Base-by-base conservation (phyloP, 2,113 vertebrate species). In the Anhinga rufa region DNA sequence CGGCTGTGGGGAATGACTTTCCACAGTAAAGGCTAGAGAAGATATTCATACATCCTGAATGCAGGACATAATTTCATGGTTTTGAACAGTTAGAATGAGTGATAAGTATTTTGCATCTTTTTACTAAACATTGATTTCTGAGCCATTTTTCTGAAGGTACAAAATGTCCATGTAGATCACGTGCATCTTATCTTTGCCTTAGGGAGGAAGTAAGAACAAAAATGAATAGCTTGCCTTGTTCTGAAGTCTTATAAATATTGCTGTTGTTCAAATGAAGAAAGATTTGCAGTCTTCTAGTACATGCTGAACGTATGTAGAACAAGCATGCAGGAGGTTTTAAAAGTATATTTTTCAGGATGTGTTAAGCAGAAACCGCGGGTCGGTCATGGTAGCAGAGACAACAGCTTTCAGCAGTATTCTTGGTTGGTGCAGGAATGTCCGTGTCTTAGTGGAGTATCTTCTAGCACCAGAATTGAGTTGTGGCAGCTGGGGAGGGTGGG, bases 41-140 rank as follows among this genome's bases (percentile, higher is more conserved):
- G 36, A 44, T 49, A 15, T 9, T 52, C 4, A 0, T 4, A 9
- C 0, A 0, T 61, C 46, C 42, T 69, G 21, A 61, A n/a, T 72
- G 42, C 34, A 44, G 68, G 62, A 10, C 25, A 17, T 21, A 38
- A 20, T 54, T 18, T 66, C 46, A 3, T 38, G 38, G 14, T 18
- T 85, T 60, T 46, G 28, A 76, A 8, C 38, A 21, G 13, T 46
- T 58, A 40, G 66, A 36, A 21, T 29, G 18, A 42, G 16, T 40
- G 46, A 32, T 44, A 54, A 72, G 38, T 84, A 26, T 68, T 85
- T 80, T 71, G 25, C 69, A 32, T 87, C 38, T 87, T 82, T 61
- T 72, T 65, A 52, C 61, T 85, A 48, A 75, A 19, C 57, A 7
- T 21, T 38, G 25, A 42, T 90, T 87, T 89, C 72, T 65, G 64